A percentile compares a stretch with the other conserved stretches of the same genome.
Conservation (phyloP, 2,888 invertebrate species). For the Campopleginae sp. region DNA sequence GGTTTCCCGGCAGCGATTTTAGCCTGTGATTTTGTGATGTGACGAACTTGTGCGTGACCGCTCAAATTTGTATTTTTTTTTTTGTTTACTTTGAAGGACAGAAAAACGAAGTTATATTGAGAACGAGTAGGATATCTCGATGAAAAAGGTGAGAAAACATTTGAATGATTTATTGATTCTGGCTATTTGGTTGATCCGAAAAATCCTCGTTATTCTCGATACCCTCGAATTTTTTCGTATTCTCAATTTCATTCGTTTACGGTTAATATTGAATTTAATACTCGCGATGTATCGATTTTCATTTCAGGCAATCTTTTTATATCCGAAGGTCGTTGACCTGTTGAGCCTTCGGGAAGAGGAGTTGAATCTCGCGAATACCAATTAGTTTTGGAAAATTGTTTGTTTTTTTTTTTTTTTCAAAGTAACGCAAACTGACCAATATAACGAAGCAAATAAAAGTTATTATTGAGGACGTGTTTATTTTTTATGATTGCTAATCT, state of each 20-base stretch:
- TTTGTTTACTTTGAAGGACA: not conserved
- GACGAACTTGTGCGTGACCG: constrained; percentile 56
- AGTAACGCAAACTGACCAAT: not conserved
- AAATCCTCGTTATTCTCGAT: not conserved
- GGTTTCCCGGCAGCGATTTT: not conserved
- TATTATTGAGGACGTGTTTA: not conserved
- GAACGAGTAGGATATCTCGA: constrained; percentile 49
- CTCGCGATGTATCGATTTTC: not conserved
- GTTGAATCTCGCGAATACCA: not conserved
- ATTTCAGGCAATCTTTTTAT: not conserved
- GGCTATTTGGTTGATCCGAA: not conserved
- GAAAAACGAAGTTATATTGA: not conserved
- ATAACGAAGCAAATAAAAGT: not conserved
- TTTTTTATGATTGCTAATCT: not conserved
- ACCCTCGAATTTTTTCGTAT: not conserved
- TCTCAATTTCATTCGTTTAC: too few relatives aligned
- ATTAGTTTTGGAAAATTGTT: not conserved
- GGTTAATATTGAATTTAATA: not conserved
- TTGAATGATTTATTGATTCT: not conserved
- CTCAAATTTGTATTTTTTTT: constrained; percentile 31
- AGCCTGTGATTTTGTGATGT: constrained; percentile 53
- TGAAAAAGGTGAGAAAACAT: constrained; percentile 23
- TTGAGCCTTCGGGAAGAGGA: not conserved
- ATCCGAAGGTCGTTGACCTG: constrained; percentile 1
- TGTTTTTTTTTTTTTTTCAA: not conserved